Evolutionary conservation across 2,888 invertebrate species (phyloP), one percentile per base, ranked within the genome.

Genomic region (Drosophila leonis): DNA sequence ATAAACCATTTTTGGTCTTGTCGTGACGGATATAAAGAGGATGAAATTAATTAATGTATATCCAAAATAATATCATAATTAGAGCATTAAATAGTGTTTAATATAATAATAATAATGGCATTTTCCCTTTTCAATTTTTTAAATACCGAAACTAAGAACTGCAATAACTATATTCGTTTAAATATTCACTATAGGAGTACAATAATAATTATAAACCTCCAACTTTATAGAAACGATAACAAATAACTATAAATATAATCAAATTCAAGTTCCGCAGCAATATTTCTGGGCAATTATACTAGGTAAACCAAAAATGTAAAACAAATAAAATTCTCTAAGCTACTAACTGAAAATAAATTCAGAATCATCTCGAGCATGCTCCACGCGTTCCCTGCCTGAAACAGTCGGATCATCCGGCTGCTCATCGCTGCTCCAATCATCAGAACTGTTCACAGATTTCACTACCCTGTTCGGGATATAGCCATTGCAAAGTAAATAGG

Each of bases 381-480:
- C 75, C 18, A 75, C 60, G 18, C n/a, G 35, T 37, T 76, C 75
- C 1, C 1, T 15, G 13, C 39, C 6, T 9, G 18, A 27, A 37
- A 41, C 1, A 5, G 13, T 15, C 5, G 2, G 15, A 4, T 79
- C 49, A 3, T 78, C 48, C 0, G 9, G 1, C 10, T 12, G 37
- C 1, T 78, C 75, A 27, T 78, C 75, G 35, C 63, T 35, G 20
- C 63, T 74, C 0, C 15, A 9, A 2, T 59, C 61, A 7, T 75
- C 44, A 4, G 31, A 60, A 0, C 44, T 60, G 0, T 31, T 4
- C 1, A 1, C 12, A 31, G 3, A 8, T 1, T 46, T 35, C 0
- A 29, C 1, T 0, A n/a, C 20, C 31, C 15, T 35, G 15, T 39
- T 41, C 10, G 35, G 12, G 5, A 79, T 57, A 15, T 57, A 75